Evolutionary conservation across 35 echinoderm and acorn worm genomes (phyloP), one percentile per base, ranked within the genome.

Genomic region (Ophiothrix spiculata): DNA sequence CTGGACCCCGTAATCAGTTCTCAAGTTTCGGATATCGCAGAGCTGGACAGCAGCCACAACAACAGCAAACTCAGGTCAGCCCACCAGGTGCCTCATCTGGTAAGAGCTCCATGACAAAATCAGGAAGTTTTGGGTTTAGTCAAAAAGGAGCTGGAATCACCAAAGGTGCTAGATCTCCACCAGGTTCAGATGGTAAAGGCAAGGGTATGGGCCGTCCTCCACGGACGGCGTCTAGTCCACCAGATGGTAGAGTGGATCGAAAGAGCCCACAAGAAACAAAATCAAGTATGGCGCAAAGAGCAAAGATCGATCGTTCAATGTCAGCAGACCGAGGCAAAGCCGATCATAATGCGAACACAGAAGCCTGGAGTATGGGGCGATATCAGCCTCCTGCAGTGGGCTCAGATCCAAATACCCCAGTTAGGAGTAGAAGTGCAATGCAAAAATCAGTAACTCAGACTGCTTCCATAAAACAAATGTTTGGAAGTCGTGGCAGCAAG

Each of bases 401-500:
- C 1, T 64, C 36, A 33, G 88, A 84, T 64, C 80, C 37, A 33
- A 90, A 84, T 12, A 56, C 36, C 36, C 56, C 31, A 85, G 33
- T 23, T 3, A 35, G 13, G 13, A 37, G 64, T 38, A 63, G 21
- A 37, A 49, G 19, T 31, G 77, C 79, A 42, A 60, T 56, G 28
- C 83, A 80, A 34, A 39, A 86, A 25, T 23, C 33, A 29, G 32
- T 63, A 19, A 38, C 45, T 23, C 31, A 90, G 34, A 42, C 83
- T 21, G 56, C 87, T 39, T 83, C 90, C 28, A 77, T 92, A 32
- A 95, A 95, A 60, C 80, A 78, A 37, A 64, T 95, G 69, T 95
- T 95, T 69, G 85, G 54, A 4, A 81, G 85, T 36, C 28, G 81
- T 36, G 77, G 87, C 33, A 74, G 73, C 25, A 81, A 82, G 39